These are phyloP conservation scores for Lophochroa leadbeateri DNA, from an alignment of 2,113 vertebrate genomes.

Conservation along the genomic window DNA sequence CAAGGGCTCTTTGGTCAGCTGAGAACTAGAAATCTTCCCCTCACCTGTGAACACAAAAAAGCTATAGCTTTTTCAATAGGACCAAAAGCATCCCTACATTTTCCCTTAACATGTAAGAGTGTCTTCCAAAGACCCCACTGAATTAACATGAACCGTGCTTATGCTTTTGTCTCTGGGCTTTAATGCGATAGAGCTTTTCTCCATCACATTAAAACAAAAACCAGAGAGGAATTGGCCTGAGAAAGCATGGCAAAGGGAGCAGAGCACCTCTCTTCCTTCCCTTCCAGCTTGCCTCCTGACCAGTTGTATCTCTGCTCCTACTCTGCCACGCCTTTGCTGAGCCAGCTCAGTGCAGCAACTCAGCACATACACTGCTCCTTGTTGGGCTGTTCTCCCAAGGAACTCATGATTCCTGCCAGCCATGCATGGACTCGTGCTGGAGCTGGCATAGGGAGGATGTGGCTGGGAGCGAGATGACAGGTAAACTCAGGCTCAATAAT, in stretches of 20 bases:
- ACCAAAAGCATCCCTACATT: background rate
- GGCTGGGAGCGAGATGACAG: fast-evolving
- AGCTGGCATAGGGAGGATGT: background rate
- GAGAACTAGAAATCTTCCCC: slow-evolving; percentile 46
- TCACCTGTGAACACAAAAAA: slow-evolving; percentile 46
- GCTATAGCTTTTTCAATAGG: background rate
- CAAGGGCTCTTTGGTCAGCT: slow-evolving; percentile 45
- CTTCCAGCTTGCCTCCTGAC: background rate
- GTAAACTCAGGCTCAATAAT: background rate
- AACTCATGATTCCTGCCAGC: background rate
- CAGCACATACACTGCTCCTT: background rate
- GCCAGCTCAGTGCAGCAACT: fast-evolving
- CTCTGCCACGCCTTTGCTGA: background rate
- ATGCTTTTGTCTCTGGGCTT: background rate
- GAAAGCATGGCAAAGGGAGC: fast-evolving
- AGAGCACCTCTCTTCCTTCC: background rate
- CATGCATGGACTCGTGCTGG: background rate
- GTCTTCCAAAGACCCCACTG: background rate
- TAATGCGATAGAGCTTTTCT: background rate
- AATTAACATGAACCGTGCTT: background rate
- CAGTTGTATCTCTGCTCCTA: fast-evolving
- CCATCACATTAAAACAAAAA: fast-evolving
- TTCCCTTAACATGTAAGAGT: background rate
- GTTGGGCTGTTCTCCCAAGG: background rate
- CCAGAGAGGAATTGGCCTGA: background rate